Conservation (phyloP, 2,888 invertebrate genomes). For the Nemotelus nigrinus region DNA sequence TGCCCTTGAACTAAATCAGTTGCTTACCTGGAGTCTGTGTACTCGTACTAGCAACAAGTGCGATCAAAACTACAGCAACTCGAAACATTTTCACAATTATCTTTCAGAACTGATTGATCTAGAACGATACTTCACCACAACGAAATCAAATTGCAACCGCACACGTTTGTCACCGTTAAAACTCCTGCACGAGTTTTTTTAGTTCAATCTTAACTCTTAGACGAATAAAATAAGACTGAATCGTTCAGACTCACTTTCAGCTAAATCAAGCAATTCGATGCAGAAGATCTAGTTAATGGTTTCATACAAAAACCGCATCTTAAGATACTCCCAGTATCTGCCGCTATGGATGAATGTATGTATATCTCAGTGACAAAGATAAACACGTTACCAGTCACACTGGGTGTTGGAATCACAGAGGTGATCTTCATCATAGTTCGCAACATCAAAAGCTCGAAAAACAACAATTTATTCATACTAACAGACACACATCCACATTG, state of each 20-base stretch:
- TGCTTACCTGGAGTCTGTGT: slow-evolving; percentile 24
- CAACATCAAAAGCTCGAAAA: slow-evolving; percentile 23
- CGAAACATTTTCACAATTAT: slow-evolving; percentile 25
- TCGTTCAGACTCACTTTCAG: not conserved
- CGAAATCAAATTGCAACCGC: not conserved
- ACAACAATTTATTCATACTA: not conserved
- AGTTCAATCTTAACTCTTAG: slow-evolving; percentile 11
- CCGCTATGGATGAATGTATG: too few species aligned
- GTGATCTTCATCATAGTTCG: slow-evolving; percentile 3
- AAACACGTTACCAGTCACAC: too few species aligned
- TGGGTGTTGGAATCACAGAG: not conserved
- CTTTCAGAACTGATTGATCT: not conserved
- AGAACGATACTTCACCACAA: not conserved
- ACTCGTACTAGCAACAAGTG: slow-evolving; percentile 2
- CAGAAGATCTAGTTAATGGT: too few species aligned
- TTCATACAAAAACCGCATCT: too few species aligned
- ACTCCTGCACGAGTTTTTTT: not conserved
- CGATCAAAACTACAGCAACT: slow-evolving; percentile 15
- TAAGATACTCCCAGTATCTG: too few species aligned
- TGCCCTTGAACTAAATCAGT: too few species aligned
- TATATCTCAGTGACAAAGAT: too few species aligned
- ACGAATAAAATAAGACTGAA: slow-evolving; percentile 34
- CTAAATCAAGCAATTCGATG: not conserved
- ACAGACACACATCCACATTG: not conserved
- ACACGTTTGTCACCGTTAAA: not conserved